Base-by-base conservation (phyloP, 1,140 invertebrate genomes). In the Zaprionus lachaisei region DNA sequence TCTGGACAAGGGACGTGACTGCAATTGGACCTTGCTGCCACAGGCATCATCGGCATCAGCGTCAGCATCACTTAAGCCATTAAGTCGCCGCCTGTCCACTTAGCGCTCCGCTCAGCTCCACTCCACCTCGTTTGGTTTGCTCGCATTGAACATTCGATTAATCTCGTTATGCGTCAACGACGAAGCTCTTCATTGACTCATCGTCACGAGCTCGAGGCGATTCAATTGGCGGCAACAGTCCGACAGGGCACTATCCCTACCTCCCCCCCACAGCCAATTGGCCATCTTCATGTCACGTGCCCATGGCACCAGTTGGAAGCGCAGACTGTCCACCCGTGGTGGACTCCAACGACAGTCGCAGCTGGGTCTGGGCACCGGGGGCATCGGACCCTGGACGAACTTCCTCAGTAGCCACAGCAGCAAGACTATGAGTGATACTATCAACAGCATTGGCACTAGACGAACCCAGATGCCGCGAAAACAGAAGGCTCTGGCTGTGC, bases 311-410 rank as follows among this genome's bases (percentile, higher is more conserved):
- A 92, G 15, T 1, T 84, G 84, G 2, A 60, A 81, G 0, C 77
- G 76, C 26, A 91, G 83, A 79, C 95, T 26, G 91, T 61, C 91
- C 93, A 94, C 96, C 94, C 94, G 87, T 95, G 95, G 93, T 95
- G 95, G 11, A 95, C 81, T 71, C 96, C 96, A 79, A 94, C 95
- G 87, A 95, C 93, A 95, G 91, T 83, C 97, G 95, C 49, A 98
- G 93, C 2, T 95, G 95, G 1, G 97, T 97, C 92, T 97, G 97
- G 6, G 96, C 96, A n/a, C n/a, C n/a, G n/a, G n/a, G n/a, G n/a
- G n/a, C n/a, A n/a, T n/a, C n/a, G n/a, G n/a, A n/a, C n/a, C n/a
- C n/a, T n/a, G n/a, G n/a, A n/a, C n/a, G n/a, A n/a, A n/a, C n/a
- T n/a, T n/a, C n/a, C n/a, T n/a, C n/a, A n/a, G n/a, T n/a, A n/a